Evolutionary conservation across 2,888 invertebrate species (phyloP).

Genomic region (Mamestra brassicae): DNA sequence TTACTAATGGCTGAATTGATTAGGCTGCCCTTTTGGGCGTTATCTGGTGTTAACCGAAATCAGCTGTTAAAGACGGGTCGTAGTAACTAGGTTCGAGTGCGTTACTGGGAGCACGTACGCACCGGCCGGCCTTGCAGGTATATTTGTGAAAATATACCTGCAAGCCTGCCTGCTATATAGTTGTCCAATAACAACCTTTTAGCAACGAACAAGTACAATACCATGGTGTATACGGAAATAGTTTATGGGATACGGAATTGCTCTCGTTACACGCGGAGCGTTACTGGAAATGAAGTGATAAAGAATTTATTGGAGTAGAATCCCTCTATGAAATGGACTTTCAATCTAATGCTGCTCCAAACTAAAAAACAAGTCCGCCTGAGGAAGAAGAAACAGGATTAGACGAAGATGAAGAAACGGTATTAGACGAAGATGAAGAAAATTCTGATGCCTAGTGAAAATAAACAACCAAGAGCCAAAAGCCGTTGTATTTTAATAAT

Average conservation of each 20-base stretch:
- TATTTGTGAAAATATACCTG: too few species aligned
- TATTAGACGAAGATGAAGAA: neutral
- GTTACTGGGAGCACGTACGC: constrained; percentile 79
- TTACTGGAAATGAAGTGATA: constrained; percentile 35
- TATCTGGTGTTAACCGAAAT: constrained; percentile 48
- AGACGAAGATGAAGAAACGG: neutral
- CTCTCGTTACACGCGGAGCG: constrained; percentile 2
- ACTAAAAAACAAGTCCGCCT: neutral
- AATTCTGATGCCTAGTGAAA: neutral
- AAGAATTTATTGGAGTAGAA: constrained; percentile 17
- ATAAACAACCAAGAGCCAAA: neutral
- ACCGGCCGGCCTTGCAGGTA: constrained; percentile 68
- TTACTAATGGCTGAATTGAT: constrained; percentile 67
- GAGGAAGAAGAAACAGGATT: neutral
- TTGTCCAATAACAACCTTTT: constrained; percentile 59
- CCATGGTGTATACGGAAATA: constrained; percentile 46
- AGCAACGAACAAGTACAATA: constrained; percentile 43
- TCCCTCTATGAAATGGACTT: neutral
- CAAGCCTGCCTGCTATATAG: too few species aligned
- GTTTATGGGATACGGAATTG: constrained; percentile 39
- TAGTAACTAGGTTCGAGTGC: constrained; percentile 65
- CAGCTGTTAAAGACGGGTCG: constrained; percentile 58
- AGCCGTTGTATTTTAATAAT: neutral
- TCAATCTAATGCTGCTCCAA: constrained; percentile 8
- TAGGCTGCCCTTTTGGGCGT: constrained; percentile 50